These are phyloP conservation scores for Apotomis capreana DNA, from an alignment of 2,888 invertebrate species.

Conservation along the genomic window DNA sequence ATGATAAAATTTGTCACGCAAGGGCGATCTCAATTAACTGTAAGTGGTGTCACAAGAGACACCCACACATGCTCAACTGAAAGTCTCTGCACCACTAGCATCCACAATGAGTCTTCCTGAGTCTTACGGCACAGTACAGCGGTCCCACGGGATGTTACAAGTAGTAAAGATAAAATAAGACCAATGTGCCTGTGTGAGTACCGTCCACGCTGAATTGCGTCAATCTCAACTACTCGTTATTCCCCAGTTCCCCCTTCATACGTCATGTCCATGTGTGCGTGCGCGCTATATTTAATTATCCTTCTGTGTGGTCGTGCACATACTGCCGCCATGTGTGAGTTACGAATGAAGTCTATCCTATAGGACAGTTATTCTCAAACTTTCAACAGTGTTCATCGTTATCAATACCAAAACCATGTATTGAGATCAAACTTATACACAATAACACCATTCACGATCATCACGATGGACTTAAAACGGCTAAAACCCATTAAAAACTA, in stretches of 20 bases:
- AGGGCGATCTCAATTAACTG: constrained; percentile 56
- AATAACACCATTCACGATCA: constrained; percentile 24
- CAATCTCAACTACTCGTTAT: constrained; percentile 74
- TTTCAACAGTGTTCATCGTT: constrained; percentile 43
- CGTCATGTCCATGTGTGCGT: constrained; percentile 65
- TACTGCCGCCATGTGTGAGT: constrained; percentile 75
- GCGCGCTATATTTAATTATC: constrained; percentile 79
- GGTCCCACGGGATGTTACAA: constrained; percentile 77
- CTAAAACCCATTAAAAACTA: constrained; percentile 56
- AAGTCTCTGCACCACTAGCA: constrained; percentile 66
- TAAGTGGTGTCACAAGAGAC: constrained; percentile 60
- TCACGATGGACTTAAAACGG: neutral
- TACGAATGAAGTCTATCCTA: constrained; percentile 78
- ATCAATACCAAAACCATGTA: neutral
- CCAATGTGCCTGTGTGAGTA: constrained; percentile 66
- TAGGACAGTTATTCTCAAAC: constrained; percentile 69
- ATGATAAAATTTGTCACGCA: constrained; percentile 50
- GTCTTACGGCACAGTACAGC: constrained; percentile 67
- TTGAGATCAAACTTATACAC: constrained; percentile 17
- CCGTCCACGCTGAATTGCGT: constrained; percentile 71
- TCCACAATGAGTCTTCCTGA: constrained; percentile 72
- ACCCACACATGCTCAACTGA: constrained; percentile 57
- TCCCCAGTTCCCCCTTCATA: constrained; percentile 70
- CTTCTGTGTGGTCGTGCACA: constrained; percentile 70
- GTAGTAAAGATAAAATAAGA: constrained; percentile 78